phyloP scores from a whole-genome alignment of 2,888 invertebrate species.

The Polyommatus icarus region DNA sequence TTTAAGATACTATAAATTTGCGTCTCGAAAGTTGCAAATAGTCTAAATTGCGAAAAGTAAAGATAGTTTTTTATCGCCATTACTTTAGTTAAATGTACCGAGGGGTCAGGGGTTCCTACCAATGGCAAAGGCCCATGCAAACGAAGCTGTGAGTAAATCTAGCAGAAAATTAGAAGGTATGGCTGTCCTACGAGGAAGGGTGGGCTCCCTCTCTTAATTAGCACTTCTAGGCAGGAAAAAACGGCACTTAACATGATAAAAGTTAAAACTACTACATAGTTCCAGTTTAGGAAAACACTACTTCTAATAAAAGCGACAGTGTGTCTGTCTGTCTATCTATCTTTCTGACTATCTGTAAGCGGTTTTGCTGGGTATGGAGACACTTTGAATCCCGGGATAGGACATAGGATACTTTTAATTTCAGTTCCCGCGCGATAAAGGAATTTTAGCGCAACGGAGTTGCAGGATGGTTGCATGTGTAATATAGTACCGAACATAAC shows the following conservation, averaged over 20 bases:
- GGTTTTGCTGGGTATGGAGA: too few species aligned
- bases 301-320: too few species aligned
- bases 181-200: neutral
- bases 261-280: neutral
- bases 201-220: too few species aligned
- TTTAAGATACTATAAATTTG: too few species aligned
- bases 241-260: neutral
- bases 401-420: too few species aligned
- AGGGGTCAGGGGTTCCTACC: neutral
- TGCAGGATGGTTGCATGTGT: too few species aligned
- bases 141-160: neutral
- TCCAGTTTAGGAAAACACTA: neutral
- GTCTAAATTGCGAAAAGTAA: neutral
- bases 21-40: neutral
- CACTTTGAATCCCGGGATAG: too few species aligned
- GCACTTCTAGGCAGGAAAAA: neutral
- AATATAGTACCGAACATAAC: neutral
- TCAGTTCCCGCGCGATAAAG: too few species aligned
- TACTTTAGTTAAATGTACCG: slow-evolving; percentile 1
- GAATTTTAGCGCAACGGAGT: too few species aligned
- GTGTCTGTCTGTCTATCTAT: too few species aligned
- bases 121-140: neutral
- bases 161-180: neutral
- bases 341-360: too few species aligned
- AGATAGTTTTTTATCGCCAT: neutral